A percentile compares a stretch with the other conserved stretches of the same genome.
Evolutionary conservation across 2,113 vertebrate species (phyloP).

Genomic region (Hymenochirus boettgeri): DNA sequence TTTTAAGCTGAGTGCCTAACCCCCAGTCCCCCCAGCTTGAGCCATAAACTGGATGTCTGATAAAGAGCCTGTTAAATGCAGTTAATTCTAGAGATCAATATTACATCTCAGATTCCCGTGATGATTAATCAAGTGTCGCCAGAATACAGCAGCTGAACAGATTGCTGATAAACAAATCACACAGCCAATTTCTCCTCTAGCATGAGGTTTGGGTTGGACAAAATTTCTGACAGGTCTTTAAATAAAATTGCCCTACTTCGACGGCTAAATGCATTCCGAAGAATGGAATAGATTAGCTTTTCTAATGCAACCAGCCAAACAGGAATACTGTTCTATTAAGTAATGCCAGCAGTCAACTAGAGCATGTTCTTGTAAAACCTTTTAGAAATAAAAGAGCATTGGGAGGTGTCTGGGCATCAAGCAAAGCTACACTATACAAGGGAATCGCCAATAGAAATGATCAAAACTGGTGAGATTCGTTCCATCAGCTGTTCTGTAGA

Average conservation of each 20-base stretch:
- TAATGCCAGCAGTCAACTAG: constrained; percentile 26
- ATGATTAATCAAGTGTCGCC: constrained; percentile 22
- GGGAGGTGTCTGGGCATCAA: not conserved
- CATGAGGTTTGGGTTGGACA: constrained; percentile 30
- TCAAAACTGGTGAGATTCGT: too few species aligned
- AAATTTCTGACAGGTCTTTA: constrained; percentile 40
- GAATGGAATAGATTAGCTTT: constrained; percentile 30
- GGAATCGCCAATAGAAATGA: not conserved
- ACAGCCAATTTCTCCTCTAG: constrained; percentile 13
- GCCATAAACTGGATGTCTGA: constrained; percentile 12
- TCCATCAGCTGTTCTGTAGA: too few species aligned
- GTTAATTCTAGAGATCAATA: constrained; percentile 32
- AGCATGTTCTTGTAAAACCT: constrained; percentile 3
- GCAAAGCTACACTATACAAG: not conserved
- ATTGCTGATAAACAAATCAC: constrained; percentile 15
- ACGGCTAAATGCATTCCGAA: constrained; percentile 30
- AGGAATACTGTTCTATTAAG: constrained; percentile 19
- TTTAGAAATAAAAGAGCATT: constrained; percentile 14
- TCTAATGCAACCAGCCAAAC: constrained; percentile 16
- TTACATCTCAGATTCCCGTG: constrained; percentile 11
- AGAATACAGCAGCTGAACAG: constrained; percentile 17
- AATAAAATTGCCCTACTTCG: constrained; percentile 37
- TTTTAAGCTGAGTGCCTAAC: constrained; percentile 7
- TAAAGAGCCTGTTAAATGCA: constrained; percentile 30
- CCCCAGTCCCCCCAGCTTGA: constrained; percentile 29